These are phyloP conservation scores for Cyprinodon diabolis DNA, from an alignment of 2,797 vertebrate species.

Conservation along the genomic window DNA sequence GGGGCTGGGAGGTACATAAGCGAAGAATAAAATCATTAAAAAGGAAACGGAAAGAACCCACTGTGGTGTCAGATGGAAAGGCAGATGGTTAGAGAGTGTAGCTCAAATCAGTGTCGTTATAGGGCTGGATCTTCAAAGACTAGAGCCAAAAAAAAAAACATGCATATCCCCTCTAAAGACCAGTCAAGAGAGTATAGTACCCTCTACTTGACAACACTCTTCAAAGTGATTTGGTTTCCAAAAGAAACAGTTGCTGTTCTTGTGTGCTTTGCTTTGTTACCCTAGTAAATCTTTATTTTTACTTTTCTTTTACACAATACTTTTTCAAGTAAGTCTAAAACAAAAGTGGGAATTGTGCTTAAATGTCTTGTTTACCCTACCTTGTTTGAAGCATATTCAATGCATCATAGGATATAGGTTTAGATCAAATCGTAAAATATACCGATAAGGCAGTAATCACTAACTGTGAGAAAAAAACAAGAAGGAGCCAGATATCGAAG, in stretches of 20 bases:
- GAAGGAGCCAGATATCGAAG: background rate
- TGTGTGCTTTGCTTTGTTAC: background rate
- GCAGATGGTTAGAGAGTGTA: slow-evolving; percentile 67
- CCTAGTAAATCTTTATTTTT: background rate
- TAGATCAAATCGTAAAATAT: background rate
- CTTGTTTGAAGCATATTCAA: background rate
- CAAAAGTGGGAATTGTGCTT: background rate
- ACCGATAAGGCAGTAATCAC: background rate
- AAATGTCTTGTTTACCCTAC: background rate
- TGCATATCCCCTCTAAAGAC: slow-evolving; percentile 25
- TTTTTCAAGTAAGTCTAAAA: background rate
- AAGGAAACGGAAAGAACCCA: slow-evolving; percentile 37
- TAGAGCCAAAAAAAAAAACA: slow-evolving; percentile 63
- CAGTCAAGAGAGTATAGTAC: slow-evolving; percentile 19
- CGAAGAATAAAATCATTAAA: slow-evolving; percentile 21
- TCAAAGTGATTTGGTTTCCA: background rate
- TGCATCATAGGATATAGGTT: background rate
- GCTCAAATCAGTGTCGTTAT: slow-evolving; percentile 60
- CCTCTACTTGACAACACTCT: background rate
- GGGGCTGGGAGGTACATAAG: slow-evolving; percentile 13
- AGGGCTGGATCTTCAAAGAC: slow-evolving; percentile 53
- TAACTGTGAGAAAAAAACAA: background rate
- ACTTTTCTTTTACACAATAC: background rate
- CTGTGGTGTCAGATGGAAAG: slow-evolving; percentile 69
- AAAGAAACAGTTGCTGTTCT: background rate